A percentile compares a stretch with the other conserved stretches of the same genome.
Evolutionary conservation across 2,888 invertebrate species (phyloP).

Genomic region (Leptinotarsa rubiginosa): DNA sequence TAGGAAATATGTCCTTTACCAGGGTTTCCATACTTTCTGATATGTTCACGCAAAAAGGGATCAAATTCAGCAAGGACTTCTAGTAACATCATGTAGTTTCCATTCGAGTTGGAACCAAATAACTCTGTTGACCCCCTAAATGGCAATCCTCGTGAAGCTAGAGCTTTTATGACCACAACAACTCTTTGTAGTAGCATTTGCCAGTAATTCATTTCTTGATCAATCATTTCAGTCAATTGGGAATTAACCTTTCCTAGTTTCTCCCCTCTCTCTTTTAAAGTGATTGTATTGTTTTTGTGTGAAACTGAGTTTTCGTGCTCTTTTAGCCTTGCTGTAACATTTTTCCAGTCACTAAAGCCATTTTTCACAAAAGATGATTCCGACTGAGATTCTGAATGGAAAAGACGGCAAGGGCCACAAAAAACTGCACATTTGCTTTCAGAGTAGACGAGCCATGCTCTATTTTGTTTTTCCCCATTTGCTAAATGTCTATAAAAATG

Average conservation of each 20-base stretch:
- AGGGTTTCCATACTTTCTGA: not conserved
- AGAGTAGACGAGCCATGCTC: conserved; percentile 9
- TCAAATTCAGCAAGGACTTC: not conserved
- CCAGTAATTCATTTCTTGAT: conserved; percentile 2
- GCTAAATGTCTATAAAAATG: conserved; percentile 10
- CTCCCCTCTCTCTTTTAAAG: conserved; percentile 8
- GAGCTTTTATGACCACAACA: conserved; percentile 5
- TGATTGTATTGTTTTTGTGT: conserved; percentile 1
- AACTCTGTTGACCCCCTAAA: conserved; percentile 1
- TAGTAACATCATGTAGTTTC: not conserved
- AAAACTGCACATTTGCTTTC: conserved; percentile 8
- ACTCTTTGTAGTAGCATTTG: conserved; percentile 10
- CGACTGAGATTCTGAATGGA: not conserved
- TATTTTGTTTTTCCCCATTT: conserved; percentile 5
- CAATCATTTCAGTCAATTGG: not conserved
- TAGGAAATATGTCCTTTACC: conserved; percentile 10
- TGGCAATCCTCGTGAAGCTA: conserved; percentile 3
- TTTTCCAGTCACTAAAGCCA: conserved; percentile 5
- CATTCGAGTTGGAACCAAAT: not conserved
- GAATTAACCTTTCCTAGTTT: conserved; percentile 1
- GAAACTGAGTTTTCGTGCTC: conserved; percentile 2
- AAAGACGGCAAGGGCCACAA: not conserved
- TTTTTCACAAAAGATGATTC: not conserved
- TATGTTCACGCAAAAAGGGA: conserved; percentile 1
- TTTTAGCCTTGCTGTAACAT: conserved; percentile 2